Evolutionary conservation across 2,888 invertebrate species (phyloP).

Genomic region (Megalurothrips usitatus): DNA sequence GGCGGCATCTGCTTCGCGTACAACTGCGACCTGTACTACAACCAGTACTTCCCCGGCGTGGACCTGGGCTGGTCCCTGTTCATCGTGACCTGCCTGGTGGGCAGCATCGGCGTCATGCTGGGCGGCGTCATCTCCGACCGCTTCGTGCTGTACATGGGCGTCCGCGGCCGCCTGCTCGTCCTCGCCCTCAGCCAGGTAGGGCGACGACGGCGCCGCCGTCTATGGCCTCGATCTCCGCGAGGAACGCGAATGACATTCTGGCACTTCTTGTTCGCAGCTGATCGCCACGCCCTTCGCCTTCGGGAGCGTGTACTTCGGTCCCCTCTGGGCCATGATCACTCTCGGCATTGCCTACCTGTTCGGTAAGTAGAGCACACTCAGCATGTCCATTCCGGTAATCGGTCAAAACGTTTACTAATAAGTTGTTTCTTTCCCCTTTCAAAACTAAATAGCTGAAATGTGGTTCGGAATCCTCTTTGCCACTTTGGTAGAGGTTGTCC

Average conservation of each 20-base stretch:
- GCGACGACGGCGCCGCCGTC: neutral
- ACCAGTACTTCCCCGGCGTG: slow-evolving; percentile 81
- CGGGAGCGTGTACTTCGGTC: slow-evolving; percentile 76
- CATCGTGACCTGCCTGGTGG: slow-evolving; percentile 80
- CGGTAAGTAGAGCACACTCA: slow-evolving; percentile 52
- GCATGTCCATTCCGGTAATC: neutral
- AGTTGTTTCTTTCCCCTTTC: slow-evolving; percentile 42
- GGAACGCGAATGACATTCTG: too few relatives aligned
- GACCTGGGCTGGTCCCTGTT: slow-evolving; percentile 89
- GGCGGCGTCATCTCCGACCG: slow-evolving; percentile 74
- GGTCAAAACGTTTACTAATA: neutral
- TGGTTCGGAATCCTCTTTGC: slow-evolving; percentile 93
- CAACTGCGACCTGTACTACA: slow-evolving; percentile 84
- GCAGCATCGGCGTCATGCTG: slow-evolving; percentile 58
- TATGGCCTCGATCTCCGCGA: too few relatives aligned
- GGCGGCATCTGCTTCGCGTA: slow-evolving; percentile 89
- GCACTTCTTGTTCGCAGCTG: slow-evolving; percentile 49
- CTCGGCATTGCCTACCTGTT: slow-evolving; percentile 85
- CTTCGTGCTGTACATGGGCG: slow-evolving; percentile 81
- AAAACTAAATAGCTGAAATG: slow-evolving; percentile 92
- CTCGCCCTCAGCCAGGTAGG: slow-evolving; percentile 65
- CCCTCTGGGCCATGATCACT: slow-evolving; percentile 81
- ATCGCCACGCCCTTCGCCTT: slow-evolving; percentile 80
- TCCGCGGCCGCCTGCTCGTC: slow-evolving; percentile 72
- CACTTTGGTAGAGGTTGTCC: slow-evolving; percentile 83